These are phyloP conservation scores for Ictidomys tridecemlineatus DNA, from an alignment of 2,113 vertebrate genomes.

Conservation along the genomic window DNA sequence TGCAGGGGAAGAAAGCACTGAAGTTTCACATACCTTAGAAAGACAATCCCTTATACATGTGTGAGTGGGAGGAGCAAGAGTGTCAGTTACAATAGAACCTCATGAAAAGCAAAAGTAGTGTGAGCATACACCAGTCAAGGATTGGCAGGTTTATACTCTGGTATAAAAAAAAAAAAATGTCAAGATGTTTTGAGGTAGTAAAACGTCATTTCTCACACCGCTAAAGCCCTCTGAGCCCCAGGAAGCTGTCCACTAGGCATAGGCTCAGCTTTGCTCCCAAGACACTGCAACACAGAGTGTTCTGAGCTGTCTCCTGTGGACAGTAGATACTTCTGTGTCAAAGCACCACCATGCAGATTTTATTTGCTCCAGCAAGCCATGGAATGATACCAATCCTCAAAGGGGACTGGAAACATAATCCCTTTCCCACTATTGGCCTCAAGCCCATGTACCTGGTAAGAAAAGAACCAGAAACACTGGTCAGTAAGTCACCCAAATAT, in stretches of 20 bases:
- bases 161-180: neutral
- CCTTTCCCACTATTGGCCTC: neutral
- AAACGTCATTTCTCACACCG: neutral
- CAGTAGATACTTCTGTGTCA: neutral
- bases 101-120: neutral
- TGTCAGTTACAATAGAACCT: neutral
- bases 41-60: neutral
- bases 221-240: neutral
- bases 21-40: neutral
- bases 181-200: too few species aligned
- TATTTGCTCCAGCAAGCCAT: neutral
- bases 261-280: neutral
- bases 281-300: neutral
- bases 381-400: neutral
- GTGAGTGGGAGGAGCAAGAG: neutral
- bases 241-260: neutral
- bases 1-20: neutral
- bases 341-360: neutral
- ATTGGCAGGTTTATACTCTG: neutral
- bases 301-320: accelerated
- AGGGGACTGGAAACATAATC: neutral
- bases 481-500: neutral
- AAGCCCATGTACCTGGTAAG: neutral
- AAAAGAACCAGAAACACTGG: neutral
- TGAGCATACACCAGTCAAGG: neutral